A percentile compares a stretch with the other conserved stretches of the same genome.
Conservation (phyloP, 2,113 vertebrate genomes). For the Trogon surrucura region DNA sequence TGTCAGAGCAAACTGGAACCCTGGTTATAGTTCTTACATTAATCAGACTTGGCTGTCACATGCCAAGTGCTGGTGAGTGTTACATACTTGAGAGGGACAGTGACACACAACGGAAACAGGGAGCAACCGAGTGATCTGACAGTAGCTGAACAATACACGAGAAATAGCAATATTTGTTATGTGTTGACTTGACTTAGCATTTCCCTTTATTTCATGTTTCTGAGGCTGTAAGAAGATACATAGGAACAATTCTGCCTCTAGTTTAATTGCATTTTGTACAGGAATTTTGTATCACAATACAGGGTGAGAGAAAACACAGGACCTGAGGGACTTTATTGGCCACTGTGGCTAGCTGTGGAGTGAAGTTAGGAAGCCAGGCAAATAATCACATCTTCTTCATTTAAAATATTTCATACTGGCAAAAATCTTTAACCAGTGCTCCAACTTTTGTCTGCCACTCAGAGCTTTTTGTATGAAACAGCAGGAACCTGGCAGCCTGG, state of each 20-base stretch:
- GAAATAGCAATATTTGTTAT: not conserved
- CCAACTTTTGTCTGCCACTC: constrained; percentile 61
- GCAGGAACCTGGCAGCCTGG: constrained; percentile 61
- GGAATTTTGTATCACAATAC: not conserved
- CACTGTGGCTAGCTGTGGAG: not conserved
- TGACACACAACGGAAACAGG: not conserved
- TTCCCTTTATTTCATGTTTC: not conserved
- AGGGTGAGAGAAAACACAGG: not conserved
- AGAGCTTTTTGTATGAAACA: constrained; percentile 65
- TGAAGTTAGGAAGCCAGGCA: constrained; percentile 20
- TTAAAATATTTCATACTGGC: constrained; percentile 60
- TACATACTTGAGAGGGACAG: not conserved
- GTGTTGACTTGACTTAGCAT: not conserved
- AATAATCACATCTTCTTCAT: constrained; percentile 55
- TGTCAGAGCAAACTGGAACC: not conserved
- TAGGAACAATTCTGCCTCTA: not conserved
- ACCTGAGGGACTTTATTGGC: not conserved
- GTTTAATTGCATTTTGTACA: not conserved
- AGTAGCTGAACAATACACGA: not conserved
- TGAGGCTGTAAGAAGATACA: not conserved
- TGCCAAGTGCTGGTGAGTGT: not conserved
- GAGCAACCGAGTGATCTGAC: fast-evolving
- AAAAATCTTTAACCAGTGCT: constrained; percentile 57
- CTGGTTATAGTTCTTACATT: not conserved
- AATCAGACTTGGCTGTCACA: not conserved